Conservation (phyloP, 2,888 invertebrate species). For the Caenorhabditis panamensis region DNA sequence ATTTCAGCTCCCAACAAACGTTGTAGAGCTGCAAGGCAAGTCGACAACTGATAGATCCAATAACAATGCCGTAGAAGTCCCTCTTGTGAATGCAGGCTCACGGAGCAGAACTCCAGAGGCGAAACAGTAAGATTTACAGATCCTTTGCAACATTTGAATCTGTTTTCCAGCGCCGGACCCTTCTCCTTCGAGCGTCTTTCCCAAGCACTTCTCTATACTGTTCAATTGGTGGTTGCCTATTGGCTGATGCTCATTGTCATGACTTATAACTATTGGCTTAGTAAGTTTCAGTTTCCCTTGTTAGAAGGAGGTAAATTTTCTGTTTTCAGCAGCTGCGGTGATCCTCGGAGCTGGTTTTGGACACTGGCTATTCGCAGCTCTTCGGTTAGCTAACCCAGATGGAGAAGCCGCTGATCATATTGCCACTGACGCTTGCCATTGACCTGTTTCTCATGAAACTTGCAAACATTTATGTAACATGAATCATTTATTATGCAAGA, state of each 20-base stretch:
- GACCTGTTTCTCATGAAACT: conserved; percentile 12
- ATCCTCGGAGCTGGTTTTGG: conserved; percentile 77
- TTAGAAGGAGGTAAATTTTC: background rate
- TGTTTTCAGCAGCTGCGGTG: conserved; percentile 71
- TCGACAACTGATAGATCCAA: background rate
- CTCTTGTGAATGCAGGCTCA: conserved; percentile 13
- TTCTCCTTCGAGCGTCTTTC: conserved; percentile 31
- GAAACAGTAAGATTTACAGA: background rate
- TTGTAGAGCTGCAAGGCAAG: background rate
- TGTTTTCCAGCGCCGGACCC: conserved; percentile 27
- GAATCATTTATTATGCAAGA: too few relatives aligned
- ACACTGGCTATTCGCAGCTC: conserved; percentile 75
- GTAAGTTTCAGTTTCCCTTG: too few relatives aligned
- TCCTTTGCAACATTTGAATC: too few relatives aligned
- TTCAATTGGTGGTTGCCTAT: conserved; percentile 77
- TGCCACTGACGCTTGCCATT: conserved; percentile 75
- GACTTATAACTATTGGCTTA: conserved; percentile 79
- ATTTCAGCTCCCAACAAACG: background rate
- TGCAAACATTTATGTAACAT: background rate
- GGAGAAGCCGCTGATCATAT: conserved; percentile 68
- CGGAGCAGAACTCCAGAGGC: conserved; percentile 8
- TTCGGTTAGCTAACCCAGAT: conserved; percentile 60
- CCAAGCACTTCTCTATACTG: conserved; percentile 56
- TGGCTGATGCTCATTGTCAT: conserved; percentile 79
- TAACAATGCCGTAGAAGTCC: conserved; percentile 4